These are phyloP conservation scores for Drosophila kanapiae DNA, from an alignment of 1,140 invertebrate species.

Conservation along the genomic window DNA sequence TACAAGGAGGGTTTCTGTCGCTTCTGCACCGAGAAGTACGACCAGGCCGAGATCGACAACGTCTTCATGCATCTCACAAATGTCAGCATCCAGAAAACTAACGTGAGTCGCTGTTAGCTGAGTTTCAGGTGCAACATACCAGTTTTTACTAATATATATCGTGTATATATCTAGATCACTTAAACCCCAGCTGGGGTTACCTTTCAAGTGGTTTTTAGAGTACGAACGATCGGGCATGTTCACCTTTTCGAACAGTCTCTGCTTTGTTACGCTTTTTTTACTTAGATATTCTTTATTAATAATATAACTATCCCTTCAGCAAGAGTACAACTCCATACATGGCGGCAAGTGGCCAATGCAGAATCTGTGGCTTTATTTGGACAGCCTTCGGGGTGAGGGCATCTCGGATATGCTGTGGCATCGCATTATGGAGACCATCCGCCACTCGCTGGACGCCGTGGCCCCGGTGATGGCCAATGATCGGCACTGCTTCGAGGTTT, in stretches of 20 bases:
- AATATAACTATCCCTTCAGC: slow-evolving; percentile 86
- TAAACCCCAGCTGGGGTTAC: too few relatives aligned
- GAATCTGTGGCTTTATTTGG: slow-evolving; percentile 95
- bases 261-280: too few relatives aligned
- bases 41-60: slow-evolving; percentile 92
- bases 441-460: slow-evolving; percentile 93
- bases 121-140: too few relatives aligned
- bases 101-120: slow-evolving; percentile 85
- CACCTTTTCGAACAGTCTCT: too few relatives aligned
- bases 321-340: slow-evolving; percentile 97
- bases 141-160: too few relatives aligned
- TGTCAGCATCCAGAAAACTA: slow-evolving; percentile 92
- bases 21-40: slow-evolving; percentile 93
- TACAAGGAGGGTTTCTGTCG: slow-evolving; percentile 93
- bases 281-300: too few relatives aligned
- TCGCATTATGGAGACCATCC: slow-evolving; percentile 94
- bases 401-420: slow-evolving; percentile 93
- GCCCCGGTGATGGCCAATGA: slow-evolving; percentile 92
- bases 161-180: too few relatives aligned
- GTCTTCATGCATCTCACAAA: slow-evolving; percentile 96
- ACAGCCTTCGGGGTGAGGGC: slow-evolving; percentile 94
- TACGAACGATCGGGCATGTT: too few relatives aligned
- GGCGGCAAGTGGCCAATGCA: slow-evolving; percentile 97
- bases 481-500: slow-evolving; percentile 95
- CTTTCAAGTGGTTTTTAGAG: too few relatives aligned